phyloP scores from a whole-genome alignment of 1,140 invertebrate genomes.

The Cataglyphis hispanica region DNA sequence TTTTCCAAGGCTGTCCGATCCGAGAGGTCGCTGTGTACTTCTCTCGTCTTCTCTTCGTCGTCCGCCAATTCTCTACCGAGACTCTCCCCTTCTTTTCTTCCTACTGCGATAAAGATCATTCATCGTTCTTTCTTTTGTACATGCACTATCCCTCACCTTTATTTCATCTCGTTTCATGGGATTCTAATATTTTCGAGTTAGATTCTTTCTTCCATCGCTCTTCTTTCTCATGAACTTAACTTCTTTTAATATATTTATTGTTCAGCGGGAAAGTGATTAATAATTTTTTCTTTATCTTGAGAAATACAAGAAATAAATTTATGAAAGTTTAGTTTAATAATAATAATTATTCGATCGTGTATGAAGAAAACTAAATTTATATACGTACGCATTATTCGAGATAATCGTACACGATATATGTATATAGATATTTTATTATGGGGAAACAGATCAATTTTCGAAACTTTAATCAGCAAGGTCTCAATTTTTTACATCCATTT shows the following conservation, averaged over 20 bases:
- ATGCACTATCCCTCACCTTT: neutral
- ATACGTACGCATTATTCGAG: neutral
- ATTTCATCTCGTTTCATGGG: neutral
- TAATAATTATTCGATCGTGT: neutral
- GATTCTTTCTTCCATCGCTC: neutral
- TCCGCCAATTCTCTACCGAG: slow-evolving; percentile 19
- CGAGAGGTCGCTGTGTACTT: slow-evolving; percentile 80
- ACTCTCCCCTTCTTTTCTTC: neutral
- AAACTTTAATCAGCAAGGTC: slow-evolving; percentile 5
- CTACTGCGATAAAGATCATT: neutral
- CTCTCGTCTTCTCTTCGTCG: slow-evolving; percentile 51
- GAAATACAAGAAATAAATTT: neutral
- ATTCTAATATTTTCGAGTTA: neutral
- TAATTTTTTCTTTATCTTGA: neutral
- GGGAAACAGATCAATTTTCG: neutral
- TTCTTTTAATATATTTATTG: neutral
- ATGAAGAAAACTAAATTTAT: neutral
- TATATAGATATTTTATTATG: neutral
- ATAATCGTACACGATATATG: neutral
- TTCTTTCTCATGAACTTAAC: neutral
- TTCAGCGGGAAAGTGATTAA: neutral
- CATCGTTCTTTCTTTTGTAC: neutral
- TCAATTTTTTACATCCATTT: neutral
- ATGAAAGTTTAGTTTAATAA: neutral
- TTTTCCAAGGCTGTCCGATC: slow-evolving; percentile 85